Evolutionary conservation across 2,888 invertebrate genomes (phyloP), one percentile per base, ranked within the genome.

Genomic region (Athrips mouffetella): DNA sequence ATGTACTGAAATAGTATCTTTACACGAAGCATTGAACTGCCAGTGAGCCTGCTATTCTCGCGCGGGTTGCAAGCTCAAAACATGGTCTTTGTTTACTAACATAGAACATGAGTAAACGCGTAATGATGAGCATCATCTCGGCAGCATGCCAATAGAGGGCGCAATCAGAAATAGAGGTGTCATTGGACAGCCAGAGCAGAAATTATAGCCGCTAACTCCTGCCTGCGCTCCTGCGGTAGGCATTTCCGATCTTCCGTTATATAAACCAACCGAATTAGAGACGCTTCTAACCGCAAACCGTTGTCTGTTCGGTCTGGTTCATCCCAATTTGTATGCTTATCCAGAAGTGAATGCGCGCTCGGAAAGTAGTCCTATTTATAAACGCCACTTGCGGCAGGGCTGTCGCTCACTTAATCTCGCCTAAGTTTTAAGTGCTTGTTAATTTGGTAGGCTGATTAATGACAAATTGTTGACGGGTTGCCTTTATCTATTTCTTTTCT

Each of bases 101-200:
- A 83, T 80, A 80, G 80, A 77, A 69, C 67, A 79, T 84, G 85
- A 85, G 80, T 84, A 83, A 84, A 72, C 72, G 61, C 53, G 54
- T 58, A 62, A 65, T 65, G 64, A 60, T 59, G 63, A 62, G 60
- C 63, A 57, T 62, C 66, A 66, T 65, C 81, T 83, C 81, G 86
- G 86, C 86, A 85, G 63, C 73, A 75, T 75, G 86, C 86, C 86
- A 86, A 79, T 69, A 86, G 85, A 84, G 83, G 85, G 83, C 85
- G 83, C 81, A 82, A 60, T 40, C 76, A 47, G 62, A 80, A 85
- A 83, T 85, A 86, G 78, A 81, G 64, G 54, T 81, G 81, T 82
- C 82, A 74, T 72, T 67, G 72, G 59, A 31, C 16, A 45, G 15
- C 15, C 21, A 37, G 45, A 45, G 33, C n/a, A n/a, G n/a, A n/a